These are phyloP conservation scores for Hydrolagus affinis DNA, from an alignment of 2,113 vertebrate genomes.

Conservation along the genomic window DNA sequence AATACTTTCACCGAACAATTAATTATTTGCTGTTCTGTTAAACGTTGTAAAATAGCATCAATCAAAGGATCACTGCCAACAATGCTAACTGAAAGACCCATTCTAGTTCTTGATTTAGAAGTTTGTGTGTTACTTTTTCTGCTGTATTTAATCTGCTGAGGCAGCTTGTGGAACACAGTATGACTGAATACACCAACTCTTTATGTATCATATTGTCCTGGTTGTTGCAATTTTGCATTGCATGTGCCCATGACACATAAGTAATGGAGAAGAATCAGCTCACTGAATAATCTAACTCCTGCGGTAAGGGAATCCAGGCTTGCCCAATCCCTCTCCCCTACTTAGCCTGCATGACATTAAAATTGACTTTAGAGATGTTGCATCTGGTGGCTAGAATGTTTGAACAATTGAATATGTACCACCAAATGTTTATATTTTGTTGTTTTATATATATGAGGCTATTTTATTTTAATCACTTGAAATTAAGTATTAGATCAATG, in stretches of 20 bases:
- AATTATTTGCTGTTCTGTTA: too few relatives aligned
- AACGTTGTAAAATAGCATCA: too few relatives aligned
- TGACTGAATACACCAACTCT: neutral
- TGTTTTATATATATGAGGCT: neutral
- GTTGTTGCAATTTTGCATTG: neutral
- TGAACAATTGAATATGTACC: neutral
- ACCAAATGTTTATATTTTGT: conserved; percentile 7
- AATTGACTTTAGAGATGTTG: neutral
- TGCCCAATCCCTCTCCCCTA: neutral
- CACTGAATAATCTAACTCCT: neutral
- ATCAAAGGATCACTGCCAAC: too few relatives aligned
- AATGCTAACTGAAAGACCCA: too few relatives aligned
- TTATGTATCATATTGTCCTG: neutral
- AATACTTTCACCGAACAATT: too few relatives aligned
- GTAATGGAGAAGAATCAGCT: neutral
- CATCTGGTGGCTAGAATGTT: neutral
- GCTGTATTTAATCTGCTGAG: neutral
- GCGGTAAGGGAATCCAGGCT: neutral
- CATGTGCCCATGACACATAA: neutral
- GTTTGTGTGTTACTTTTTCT: too few relatives aligned
- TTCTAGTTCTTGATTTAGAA: too few relatives aligned
- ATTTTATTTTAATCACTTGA: neutral
- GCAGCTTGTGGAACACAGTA: neutral
- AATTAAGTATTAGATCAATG: neutral
- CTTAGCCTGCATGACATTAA: neutral